Evolutionary conservation across 2,888 invertebrate species (phyloP), one percentile per base, ranked within the genome.

Genomic region (Tortrix viridana): DNA sequence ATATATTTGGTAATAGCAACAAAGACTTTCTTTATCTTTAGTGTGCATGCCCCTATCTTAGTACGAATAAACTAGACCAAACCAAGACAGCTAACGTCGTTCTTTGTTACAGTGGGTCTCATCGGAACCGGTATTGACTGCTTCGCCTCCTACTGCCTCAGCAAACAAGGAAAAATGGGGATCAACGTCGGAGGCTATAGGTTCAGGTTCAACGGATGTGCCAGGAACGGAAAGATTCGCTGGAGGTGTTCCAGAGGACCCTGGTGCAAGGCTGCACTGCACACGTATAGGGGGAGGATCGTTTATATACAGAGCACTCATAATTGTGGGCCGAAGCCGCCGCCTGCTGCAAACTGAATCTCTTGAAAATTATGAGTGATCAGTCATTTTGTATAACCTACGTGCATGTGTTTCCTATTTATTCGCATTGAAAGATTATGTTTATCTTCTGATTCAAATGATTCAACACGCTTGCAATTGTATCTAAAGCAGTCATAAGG

Each of bases 121-220:
- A 86, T 90, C 61, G 89, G 90, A 22, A 81, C 86, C 5, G 88
- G 89, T 0, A 76, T 89, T 14, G 90, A 89, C 65, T 82, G 85
- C 70, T 86, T 89, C 67, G 91, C 92, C 0, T 89, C 91, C 9
- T 92, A 92, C 80, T 92, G 91, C 72, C 89, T 92, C 73, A 91
- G 91, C 69, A 91, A 92, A 71, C 92, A 92, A 68, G 92, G 92
- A 18, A 92, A 92, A 76, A 91, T 92, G 91, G 91, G 91, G 48
- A 92, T 92, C 69, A 91, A 87, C 66, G 88, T 91, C 1, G 90
- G 88, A 0, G 92, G 91, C 1, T 92, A 89, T 75, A 73, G 91
- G 71, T 92, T 92, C 76, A 69, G 92, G 32, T 91, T 90, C 73
- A 92, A 92, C 68, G 92, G 91, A 0, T 90, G 91, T 60, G 91